Percentiles rank a stretch among this genome's conserved stretches.
Conservation (phyloP, 2,113 vertebrate genomes). For the Ahaetulla prasina region DNA sequence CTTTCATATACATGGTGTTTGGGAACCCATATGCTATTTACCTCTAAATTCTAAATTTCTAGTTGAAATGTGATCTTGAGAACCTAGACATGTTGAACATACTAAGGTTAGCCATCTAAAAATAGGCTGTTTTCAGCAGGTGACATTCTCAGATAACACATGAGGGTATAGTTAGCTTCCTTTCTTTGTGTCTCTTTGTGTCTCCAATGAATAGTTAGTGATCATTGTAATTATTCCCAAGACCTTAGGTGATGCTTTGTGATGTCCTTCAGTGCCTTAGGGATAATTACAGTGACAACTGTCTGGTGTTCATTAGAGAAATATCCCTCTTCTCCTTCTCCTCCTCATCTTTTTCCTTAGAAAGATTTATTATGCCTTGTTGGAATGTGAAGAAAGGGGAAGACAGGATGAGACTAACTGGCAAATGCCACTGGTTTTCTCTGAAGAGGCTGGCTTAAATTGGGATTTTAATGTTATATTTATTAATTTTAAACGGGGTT, state of each 20-base stretch:
- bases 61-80: not conserved
- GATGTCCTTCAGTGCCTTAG: not conserved
- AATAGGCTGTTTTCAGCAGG: not conserved
- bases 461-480: too few species aligned
- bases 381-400: not conserved
- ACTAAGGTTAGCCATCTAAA: not conserved
- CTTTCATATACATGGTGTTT: not conserved
- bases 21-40: not conserved
- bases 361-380: not conserved
- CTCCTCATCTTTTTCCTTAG: not conserved
- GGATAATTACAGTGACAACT: not conserved
- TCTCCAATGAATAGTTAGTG: not conserved
- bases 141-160: not conserved
- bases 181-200: not conserved
- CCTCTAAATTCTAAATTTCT: not conserved
- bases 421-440: not conserved
- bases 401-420: not conserved
- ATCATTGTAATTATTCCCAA: not conserved
- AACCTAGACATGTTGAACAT: not conserved
- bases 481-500: too few species aligned
- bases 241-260: not conserved
- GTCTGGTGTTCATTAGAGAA: not conserved
- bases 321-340: not conserved
- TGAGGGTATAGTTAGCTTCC: not conserved
- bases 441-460: too few species aligned